Conservation (phyloP, 1,140 invertebrate species). For the Pseudobourletiella spinata region DNA sequence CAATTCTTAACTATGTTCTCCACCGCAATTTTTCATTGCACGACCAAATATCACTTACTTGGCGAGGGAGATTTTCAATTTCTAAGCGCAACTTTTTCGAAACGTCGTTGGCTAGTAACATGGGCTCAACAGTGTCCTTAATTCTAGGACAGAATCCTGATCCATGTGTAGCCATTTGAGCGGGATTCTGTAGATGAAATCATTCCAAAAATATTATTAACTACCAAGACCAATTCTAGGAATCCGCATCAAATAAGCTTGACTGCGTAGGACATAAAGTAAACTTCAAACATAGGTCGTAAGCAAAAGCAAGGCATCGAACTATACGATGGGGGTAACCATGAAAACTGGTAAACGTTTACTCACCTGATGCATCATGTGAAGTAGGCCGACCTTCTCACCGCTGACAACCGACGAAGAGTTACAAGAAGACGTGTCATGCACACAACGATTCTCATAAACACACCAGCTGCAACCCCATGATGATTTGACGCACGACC, state of each 20-base stretch:
- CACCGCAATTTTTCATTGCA: too few species aligned
- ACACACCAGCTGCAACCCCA: conserved; percentile 96
- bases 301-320: too few species aligned
- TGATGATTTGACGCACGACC: conserved; percentile 72
- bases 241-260: too few species aligned
- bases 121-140: conserved; percentile 51
- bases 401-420: conserved; percentile 65
- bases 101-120: conserved; percentile 77
- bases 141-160: conserved; percentile 72
- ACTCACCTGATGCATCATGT: conserved; percentile 36
- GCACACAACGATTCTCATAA: conserved; percentile 86
- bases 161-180: conserved; percentile 60
- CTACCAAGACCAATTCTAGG: too few species aligned
- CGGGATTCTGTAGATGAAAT: conserved; percentile 53
- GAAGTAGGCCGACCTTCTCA: conserved; percentile 55
- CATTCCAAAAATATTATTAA: too few species aligned
- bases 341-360: too few species aligned
- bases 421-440: conserved; percentile 72
- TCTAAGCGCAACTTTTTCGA: conserved; percentile 77
- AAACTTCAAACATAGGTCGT: too few species aligned
- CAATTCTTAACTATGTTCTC: too few species aligned
- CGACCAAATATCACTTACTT: too few species aligned
- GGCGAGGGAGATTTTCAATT: conserved; percentile 80
- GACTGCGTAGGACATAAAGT: too few species aligned
- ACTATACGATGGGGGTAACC: too few species aligned